phyloP scores from a whole-genome alignment of 2,797 vertebrate genomes.

The Sebastes alutus region DNA sequence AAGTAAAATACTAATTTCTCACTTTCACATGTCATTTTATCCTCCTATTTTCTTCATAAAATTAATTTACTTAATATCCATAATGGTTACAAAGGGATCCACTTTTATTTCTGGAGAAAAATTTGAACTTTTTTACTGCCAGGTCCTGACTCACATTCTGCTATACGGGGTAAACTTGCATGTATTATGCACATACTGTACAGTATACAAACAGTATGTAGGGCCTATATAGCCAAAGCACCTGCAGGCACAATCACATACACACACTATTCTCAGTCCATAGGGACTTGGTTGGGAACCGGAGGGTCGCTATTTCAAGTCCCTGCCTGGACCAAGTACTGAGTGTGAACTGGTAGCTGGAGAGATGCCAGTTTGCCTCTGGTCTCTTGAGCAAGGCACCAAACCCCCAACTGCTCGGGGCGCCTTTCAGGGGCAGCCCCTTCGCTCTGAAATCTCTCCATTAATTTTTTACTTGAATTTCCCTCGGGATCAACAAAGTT shows the following conservation, averaged over 20 bases:
- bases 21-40: neutral
- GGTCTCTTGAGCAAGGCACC: too few relatives aligned
- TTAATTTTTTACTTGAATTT: too few relatives aligned
- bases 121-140: neutral
- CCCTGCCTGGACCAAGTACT: too few relatives aligned
- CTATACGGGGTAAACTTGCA: neutral
- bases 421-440: too few relatives aligned
- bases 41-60: neutral
- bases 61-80: neutral
- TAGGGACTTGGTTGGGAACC: too few relatives aligned
- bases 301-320: too few relatives aligned
- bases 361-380: too few relatives aligned
- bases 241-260: neutral
- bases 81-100: neutral
- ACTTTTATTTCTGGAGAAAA: neutral
- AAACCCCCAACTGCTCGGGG: too few relatives aligned
- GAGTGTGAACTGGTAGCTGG: too few relatives aligned
- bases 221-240: neutral
- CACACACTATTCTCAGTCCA: neutral
- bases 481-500: too few relatives aligned
- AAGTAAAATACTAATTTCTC: neutral
- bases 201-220: neutral
- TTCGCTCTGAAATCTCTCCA: too few relatives aligned
- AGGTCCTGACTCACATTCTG: neutral
- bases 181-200: neutral